phyloP scores from a whole-genome alignment of 2,888 invertebrate species.

The Didymodactylos carnosus region DNA sequence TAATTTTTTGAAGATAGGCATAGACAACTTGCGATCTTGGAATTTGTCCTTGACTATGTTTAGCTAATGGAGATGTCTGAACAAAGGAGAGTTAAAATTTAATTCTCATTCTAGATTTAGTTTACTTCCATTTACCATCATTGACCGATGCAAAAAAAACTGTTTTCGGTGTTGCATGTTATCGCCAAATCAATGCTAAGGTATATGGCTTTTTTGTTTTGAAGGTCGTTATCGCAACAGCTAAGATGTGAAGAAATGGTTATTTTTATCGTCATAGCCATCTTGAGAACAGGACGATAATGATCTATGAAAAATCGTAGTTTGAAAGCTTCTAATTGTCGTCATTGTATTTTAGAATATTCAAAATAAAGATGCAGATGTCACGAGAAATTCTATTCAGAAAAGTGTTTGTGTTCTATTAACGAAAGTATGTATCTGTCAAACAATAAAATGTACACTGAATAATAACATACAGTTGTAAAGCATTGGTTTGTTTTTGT shows the following conservation, averaged over 20 bases:
- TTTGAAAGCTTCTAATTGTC: background rate
- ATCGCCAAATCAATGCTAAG: constrained; percentile 82
- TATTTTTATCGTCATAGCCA: too few relatives aligned
- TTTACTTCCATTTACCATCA: constrained; percentile 83
- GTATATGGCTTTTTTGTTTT: constrained; percentile 36
- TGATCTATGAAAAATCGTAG: background rate
- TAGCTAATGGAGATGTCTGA: background rate
- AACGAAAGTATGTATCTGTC: too few relatives aligned
- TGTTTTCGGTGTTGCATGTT: constrained; percentile 88
- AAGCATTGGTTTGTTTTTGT: background rate
- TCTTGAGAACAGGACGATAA: too few relatives aligned
- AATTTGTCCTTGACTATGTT: too few relatives aligned
- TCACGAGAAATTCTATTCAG: constrained; percentile 87
- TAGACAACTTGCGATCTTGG: too few relatives aligned
- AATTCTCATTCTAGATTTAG: constrained; percentile 47
- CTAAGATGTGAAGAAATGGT: too few relatives aligned
- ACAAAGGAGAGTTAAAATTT: background rate
- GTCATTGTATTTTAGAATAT: constrained; percentile 50
- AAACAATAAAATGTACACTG: constrained; percentile 28
- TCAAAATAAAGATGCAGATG: constrained; percentile 70
- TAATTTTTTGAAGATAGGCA: too few relatives aligned
- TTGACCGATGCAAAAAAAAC: constrained; percentile 59
- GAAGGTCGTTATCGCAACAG: too few relatives aligned
- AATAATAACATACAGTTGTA: background rate
- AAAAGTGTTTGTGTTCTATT: constrained; percentile 90